Base-by-base conservation (phyloP, 2,797 vertebrate species). In the Spondyliosoma cantharus region DNA sequence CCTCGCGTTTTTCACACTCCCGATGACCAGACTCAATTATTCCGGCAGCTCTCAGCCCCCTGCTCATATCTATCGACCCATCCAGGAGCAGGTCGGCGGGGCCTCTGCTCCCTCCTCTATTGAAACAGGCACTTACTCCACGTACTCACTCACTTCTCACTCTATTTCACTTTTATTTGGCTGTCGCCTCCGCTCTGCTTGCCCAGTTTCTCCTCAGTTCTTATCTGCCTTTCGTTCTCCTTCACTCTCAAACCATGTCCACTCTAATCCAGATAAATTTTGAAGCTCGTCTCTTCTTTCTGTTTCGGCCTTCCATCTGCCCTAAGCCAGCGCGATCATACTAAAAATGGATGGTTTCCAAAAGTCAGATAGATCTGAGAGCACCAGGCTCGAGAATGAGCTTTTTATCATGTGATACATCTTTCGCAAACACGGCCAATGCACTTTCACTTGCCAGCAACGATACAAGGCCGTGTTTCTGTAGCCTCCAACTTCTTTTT, bases 1-100 rank as follows among this genome's bases (percentile, higher is more conserved):
- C 62, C 71, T 46, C 61, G 88, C 83, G 59, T 78, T 91, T 93
- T 93, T 92, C 87, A 83, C 84, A 81, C 85, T 76, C 82, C 62
- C 72, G 5, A 64, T 72, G 71, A 79, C 87, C 83, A n/a, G 81
- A 90, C 88, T 91, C 86, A 92, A 93, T 93, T 90, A 92, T 89
- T 86, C 74, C 82, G 57, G 89, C 85, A 80, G 80, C 81, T 78
- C 81, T 77, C 69, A 53, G 67, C 79, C 74, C 77, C 69, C 43
- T 37, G 70, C 86, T 90, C 82, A 86, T 77, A 90, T 93, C 88
- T 88, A 91, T 91, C 81, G 86, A 92, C 81, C 87, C 88, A 53
- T 86, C 76, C 80, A 24, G 75, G 48, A 83, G 74, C 70, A 17
- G 64, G 84, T 64, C 43, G 37, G 72, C 53, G 16, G 48, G 78